Percentiles rank a stretch among this genome's conserved stretches.
Conservation (phyloP, 2,113 vertebrate genomes). For the Meriones unguiculatus region DNA sequence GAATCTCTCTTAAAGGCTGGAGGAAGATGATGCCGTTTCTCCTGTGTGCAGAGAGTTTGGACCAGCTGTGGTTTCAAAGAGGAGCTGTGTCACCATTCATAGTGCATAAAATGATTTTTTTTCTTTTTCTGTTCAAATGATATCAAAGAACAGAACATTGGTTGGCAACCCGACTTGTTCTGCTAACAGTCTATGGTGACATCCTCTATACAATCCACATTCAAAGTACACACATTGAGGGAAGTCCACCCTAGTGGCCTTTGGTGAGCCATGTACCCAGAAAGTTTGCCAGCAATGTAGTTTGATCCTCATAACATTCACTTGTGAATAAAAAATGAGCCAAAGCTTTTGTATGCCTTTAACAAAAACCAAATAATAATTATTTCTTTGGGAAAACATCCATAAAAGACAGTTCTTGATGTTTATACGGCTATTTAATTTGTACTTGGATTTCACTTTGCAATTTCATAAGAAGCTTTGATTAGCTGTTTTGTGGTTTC, state of each 20-base stretch:
- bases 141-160: neutral
- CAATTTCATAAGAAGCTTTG: conserved; percentile 1
- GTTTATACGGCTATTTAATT: conserved; percentile 34
- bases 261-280: neutral
- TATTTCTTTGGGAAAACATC: neutral
- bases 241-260: neutral
- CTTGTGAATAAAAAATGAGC: neutral
- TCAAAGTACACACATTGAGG: neutral
- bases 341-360: neutral
- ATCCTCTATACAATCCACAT: neutral
- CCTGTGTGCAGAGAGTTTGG: neutral
- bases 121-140: too few species aligned
- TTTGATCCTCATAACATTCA: neutral
- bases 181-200: neutral
- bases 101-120: neutral
- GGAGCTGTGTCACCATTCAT: neutral
- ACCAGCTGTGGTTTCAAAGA: neutral
- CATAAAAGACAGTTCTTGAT: conserved; percentile 31
- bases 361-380: conserved; percentile 21
- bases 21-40: neutral
- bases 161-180: neutral
- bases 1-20: neutral
- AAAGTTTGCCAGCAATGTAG: neutral
- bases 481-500: neutral
- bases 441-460: conserved; percentile 33